These are phyloP conservation scores for Cerceris rybyensis DNA, from an alignment of 2,888 invertebrate genomes.

Conservation along the genomic window DNA sequence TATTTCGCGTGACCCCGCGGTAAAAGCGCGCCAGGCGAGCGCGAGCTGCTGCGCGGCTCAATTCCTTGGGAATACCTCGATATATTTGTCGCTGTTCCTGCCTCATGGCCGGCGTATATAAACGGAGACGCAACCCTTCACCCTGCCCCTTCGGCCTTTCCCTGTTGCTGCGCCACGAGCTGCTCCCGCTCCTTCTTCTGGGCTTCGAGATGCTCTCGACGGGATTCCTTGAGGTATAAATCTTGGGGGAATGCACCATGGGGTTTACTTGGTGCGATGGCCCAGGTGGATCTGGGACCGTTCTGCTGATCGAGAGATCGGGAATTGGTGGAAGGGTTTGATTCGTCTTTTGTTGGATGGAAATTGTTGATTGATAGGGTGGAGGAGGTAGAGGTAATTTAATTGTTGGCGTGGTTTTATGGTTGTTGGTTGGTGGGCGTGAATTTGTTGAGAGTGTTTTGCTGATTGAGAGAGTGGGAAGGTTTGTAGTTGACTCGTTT, in stretches of 20 bases:
- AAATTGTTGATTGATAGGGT: not conserved
- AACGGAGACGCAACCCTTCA: slow-evolving; percentile 53
- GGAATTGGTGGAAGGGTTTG: not conserved
- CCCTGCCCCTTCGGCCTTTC: slow-evolving; percentile 25
- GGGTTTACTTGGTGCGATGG: slow-evolving; percentile 46
- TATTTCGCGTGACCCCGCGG: slow-evolving; percentile 78
- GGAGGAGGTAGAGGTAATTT: no score
- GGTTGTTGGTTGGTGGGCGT: no score
- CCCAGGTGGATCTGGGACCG: slow-evolving; percentile 16
- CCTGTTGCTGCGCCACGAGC: not conserved
- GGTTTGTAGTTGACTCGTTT: no score
- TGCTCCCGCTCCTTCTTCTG: slow-evolving; percentile 14
- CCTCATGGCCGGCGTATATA: slow-evolving; percentile 39
- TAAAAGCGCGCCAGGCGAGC: slow-evolving; percentile 58
- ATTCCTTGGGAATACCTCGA: slow-evolving; percentile 79
- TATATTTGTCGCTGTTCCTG: slow-evolving; percentile 77
- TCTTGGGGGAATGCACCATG: slow-evolving; percentile 71
- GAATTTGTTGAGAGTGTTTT: no score
- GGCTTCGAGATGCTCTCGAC: slow-evolving; percentile 35
- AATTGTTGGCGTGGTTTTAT: no score
- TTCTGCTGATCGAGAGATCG: slow-evolving; percentile 46
- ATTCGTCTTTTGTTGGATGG: not conserved
- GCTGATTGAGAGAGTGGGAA: no score
- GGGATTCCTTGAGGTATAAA: slow-evolving; percentile 66
- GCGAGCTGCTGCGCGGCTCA: slow-evolving; percentile 71